These are phyloP conservation scores for Dendrolimus houi DNA, from an alignment of 2,888 invertebrate species.

Conservation along the genomic window DNA sequence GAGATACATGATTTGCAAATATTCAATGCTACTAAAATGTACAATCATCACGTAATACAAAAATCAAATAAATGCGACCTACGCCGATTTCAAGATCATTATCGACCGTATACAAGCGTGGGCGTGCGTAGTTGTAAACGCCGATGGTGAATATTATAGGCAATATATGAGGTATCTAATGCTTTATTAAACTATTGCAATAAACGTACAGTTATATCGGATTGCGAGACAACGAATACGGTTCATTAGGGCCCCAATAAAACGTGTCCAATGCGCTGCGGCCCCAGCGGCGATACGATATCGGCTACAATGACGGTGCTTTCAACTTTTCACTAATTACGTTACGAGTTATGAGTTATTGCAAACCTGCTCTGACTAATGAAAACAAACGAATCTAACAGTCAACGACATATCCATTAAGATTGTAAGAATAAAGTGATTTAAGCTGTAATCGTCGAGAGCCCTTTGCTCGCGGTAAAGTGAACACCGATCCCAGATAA, in stretches of 20 bases:
- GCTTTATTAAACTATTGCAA: slow-evolving; percentile 36
- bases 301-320: slow-evolving; percentile 36
- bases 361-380: slow-evolving; percentile 23
- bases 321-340: slow-evolving; percentile 50
- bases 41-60: slow-evolving; percentile 26
- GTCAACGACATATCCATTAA: background rate
- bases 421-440: slow-evolving; percentile 18
- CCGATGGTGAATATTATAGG: slow-evolving; percentile 60
- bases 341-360: slow-evolving; percentile 43
- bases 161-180: slow-evolving; percentile 10
- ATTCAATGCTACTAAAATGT: slow-evolving; percentile 14
- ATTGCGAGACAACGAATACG: slow-evolving; percentile 51
- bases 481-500: slow-evolving; percentile 58
- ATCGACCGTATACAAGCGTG: slow-evolving; percentile 46
- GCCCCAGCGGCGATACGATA: slow-evolving; percentile 42
- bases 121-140: slow-evolving; percentile 49
- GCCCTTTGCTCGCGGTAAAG: slow-evolving; percentile 34
- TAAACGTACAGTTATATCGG: slow-evolving; percentile 53
- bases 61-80: slow-evolving; percentile 60
- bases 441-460: slow-evolving; percentile 35
- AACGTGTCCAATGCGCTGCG: slow-evolving; percentile 33
- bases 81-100: slow-evolving; percentile 67
- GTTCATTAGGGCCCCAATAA: slow-evolving; percentile 56
- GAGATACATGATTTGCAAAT: too few relatives aligned
- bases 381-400: slow-evolving; percentile 12